Evolutionary conservation across 2,797 vertebrate genomes (phyloP).

Genomic region (Tympanoctomys barrerae): DNA sequence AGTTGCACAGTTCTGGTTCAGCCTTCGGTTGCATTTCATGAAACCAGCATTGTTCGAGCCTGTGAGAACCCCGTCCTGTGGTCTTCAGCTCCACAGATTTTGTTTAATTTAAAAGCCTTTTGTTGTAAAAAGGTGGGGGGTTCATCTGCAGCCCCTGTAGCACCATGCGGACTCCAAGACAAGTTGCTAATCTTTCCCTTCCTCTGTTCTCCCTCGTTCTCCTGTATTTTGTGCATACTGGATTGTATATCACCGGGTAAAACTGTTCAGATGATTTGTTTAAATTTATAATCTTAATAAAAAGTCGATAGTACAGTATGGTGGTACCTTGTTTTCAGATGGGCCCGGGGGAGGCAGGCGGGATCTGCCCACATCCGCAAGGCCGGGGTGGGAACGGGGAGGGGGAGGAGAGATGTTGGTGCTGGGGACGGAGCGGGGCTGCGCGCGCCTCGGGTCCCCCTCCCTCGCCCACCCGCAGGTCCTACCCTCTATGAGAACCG

Average conservation of each 20-base stretch:
- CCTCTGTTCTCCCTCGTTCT: conserved; percentile 89
- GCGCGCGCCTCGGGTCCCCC: not conserved
- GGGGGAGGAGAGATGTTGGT: not conserved
- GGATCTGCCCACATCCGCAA: conserved; percentile 61
- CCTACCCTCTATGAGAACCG: not conserved
- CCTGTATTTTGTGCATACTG: conserved; percentile 95
- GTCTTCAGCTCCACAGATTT: conserved; percentile 71
- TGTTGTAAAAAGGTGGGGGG: conserved; percentile 97
- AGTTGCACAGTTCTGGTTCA: conserved; percentile 85
- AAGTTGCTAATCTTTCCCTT: conserved; percentile 89
- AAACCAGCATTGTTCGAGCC: conserved; percentile 92
- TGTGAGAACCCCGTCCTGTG: conserved; percentile 87
- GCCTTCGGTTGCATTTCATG: conserved; percentile 88
- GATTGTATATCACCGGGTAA: conserved; percentile 97
- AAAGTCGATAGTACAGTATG: conserved; percentile 85
- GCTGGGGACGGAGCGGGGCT: not conserved
- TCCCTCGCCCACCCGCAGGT: not conserved
- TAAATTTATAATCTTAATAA: conserved; percentile 98
- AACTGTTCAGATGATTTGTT: conserved; percentile 97
- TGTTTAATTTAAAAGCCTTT: conserved; percentile 92
- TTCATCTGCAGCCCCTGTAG: conserved; percentile 88
- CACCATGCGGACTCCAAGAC: conserved; percentile 94
- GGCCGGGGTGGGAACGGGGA: not conserved
- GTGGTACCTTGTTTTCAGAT: conserved; percentile 63
- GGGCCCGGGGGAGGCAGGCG: not conserved